Conservation (phyloP, 1,140 invertebrate genomes). For the Panulirus ornatus region DNA sequence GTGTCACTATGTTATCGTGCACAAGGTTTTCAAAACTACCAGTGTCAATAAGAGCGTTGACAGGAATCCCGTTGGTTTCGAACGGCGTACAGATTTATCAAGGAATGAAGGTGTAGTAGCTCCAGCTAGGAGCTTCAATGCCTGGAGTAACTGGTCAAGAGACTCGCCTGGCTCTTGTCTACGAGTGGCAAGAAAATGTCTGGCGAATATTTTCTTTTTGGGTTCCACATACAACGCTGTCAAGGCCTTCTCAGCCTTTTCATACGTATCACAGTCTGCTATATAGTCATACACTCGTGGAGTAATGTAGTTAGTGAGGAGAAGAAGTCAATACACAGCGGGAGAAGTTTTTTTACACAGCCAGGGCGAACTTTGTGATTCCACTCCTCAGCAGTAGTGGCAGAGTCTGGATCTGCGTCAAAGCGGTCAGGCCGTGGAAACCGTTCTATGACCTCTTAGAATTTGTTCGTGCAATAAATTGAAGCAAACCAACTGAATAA, state of each 20-base stretch:
- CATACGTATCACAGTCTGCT: constrained; percentile 3
- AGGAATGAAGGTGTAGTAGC: neutral
- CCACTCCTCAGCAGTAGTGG: neutral
- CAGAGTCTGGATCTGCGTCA: neutral
- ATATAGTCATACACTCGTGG: constrained; percentile 12
- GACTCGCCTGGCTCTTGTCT: too few species aligned
- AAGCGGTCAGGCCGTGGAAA: neutral
- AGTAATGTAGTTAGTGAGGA: constrained; percentile 7
- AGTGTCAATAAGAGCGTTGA: constrained; percentile 10
- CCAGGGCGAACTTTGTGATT: neutral
- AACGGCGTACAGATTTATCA: neutral
- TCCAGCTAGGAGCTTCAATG: neutral
- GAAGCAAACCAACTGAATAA: too few species aligned
- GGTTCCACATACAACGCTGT: constrained; percentile 2
- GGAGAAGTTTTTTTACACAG: neutral
- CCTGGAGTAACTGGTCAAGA: constrained; percentile 19
- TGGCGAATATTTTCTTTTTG: constrained; percentile 4
- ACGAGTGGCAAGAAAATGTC: neutral
- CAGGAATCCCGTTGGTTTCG: constrained; percentile 6
- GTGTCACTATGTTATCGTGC: neutral
- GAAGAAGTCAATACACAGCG: neutral
- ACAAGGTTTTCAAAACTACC: constrained; percentile 38
- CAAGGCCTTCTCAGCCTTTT: too few species aligned
- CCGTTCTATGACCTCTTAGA: too few species aligned
- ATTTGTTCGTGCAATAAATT: too few species aligned